Conservation (phyloP, 1,140 invertebrate species). For the Andrena cerasifolii region DNA sequence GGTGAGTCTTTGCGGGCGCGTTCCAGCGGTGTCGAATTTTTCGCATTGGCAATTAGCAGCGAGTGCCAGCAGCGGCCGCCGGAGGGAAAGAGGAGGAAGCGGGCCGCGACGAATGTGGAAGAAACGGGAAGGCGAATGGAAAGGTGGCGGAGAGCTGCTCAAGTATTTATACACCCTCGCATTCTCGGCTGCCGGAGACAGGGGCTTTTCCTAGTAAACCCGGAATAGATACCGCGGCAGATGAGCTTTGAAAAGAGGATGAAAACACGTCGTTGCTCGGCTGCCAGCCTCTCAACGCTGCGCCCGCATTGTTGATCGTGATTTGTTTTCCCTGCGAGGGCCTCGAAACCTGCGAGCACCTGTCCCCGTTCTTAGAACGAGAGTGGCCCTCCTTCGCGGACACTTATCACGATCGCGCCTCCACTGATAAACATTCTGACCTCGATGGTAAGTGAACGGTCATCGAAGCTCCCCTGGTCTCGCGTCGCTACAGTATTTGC, state of each 20-base stretch:
- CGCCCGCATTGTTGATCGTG: constrained; percentile 24
- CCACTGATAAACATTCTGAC: not conserved
- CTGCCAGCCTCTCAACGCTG: not conserved
- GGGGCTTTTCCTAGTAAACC: constrained; percentile 74
- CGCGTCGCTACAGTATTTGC: no score
- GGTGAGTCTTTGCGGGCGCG: constrained; percentile 9
- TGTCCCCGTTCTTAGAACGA: constrained; percentile 23
- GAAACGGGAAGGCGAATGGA: constrained; percentile 13
- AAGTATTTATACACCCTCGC: constrained; percentile 67
- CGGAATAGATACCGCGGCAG: constrained; percentile 68
- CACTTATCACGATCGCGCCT: not conserved
- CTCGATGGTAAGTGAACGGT: not conserved
- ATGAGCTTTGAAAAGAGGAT: constrained; percentile 44
- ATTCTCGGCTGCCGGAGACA: constrained; percentile 59
- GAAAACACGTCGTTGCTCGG: constrained; percentile 1
- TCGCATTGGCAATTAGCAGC: constrained; percentile 68
- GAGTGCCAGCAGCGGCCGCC: constrained; percentile 29
- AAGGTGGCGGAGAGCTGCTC: constrained; percentile 29
- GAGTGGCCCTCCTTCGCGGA: not conserved
- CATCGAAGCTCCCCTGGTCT: no score
- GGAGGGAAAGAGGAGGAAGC: constrained; percentile 8
- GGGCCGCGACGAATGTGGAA: constrained; percentile 15
- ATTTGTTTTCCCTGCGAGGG: constrained; percentile 32
- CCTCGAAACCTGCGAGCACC: constrained; percentile 30
- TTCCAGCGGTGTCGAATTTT: constrained; percentile 54